Evolutionary conservation across 1,140 invertebrate species (phyloP).

Genomic region (Lethocerus indicus): DNA sequence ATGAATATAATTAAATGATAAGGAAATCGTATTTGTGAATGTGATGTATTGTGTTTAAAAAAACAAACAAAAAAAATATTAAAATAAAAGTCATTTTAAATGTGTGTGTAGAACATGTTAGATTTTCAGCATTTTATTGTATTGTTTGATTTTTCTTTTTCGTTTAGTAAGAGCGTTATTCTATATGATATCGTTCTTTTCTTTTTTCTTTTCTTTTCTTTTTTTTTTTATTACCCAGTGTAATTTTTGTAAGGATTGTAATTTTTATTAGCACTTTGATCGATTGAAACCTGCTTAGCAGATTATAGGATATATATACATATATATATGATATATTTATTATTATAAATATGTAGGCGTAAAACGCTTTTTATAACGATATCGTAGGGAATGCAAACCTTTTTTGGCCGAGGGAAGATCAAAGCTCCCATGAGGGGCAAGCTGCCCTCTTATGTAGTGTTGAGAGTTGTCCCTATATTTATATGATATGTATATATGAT

Average conservation of each 20-base stretch:
- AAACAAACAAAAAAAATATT: constrained; percentile 9
- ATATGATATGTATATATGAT: too few species aligned
- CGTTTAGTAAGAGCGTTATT: neutral
- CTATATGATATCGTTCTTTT: constrained; percentile 3
- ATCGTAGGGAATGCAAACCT: constrained; percentile 5
- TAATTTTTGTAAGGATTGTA: constrained; percentile 11
- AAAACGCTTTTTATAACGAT: constrained; percentile 15
- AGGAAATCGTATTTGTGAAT: constrained; percentile 16
- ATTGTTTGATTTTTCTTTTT: constrained; percentile 8
- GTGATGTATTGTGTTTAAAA: constrained; percentile 17
- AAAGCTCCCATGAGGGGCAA: too few species aligned
- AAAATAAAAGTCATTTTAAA: constrained; percentile 9
- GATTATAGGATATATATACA: constrained; percentile 9
- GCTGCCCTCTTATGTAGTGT: too few species aligned
- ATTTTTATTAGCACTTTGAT: constrained; percentile 7
- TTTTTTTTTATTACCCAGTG: constrained; percentile 11
- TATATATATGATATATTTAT: constrained; percentile 5
- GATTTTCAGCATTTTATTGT: constrained; percentile 12
- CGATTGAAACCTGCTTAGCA: constrained; percentile 12
- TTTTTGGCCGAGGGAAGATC: too few species aligned
- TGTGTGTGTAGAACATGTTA: constrained; percentile 14
- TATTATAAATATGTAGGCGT: constrained; percentile 12
- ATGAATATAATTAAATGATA: constrained; percentile 11
- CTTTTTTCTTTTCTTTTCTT: constrained; percentile 6
- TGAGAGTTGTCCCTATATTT: too few species aligned